Base-by-base conservation (phyloP, 2,113 vertebrate species). In the Chaetops frenatus region DNA sequence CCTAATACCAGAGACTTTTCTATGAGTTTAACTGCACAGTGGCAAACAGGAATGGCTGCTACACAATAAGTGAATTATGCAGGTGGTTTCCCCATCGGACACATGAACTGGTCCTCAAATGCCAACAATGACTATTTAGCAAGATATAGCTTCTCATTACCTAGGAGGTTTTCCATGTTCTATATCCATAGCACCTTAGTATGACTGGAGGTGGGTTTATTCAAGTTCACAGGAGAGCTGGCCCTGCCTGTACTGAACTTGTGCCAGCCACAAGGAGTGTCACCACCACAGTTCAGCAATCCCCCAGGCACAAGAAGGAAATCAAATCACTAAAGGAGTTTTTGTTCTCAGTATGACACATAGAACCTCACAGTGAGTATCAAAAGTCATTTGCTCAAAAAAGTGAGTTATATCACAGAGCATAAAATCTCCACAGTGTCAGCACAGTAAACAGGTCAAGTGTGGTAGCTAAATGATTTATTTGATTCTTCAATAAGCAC, bases 101-200 rank as follows among this genome's bases (percentile, higher is more conserved):
- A 33, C 3, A 1, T 7, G 13, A 86, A 54, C 31, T 36, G n/a
- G 35, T 84, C 40, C 57, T 65, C 58, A 54, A 81, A 87, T 21
- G 23, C 73, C 54, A 91, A 10, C 56, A 51, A 11, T 4, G 45
- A 79, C 44, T 70, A 21, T 54, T 73, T 8, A 90, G 35, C 50
- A 86, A 82, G 31, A 80, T 9, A 7, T 16, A 88, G 40, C 69
- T 81, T 66, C 12, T 54, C 25, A 48, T 29, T 36, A 44, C 50
- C 50, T 38, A 1, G 8, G 3, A 72, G 28, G 40, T 50, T 80
- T 92, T 78, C 82, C 50, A 15, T n/a, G 38, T 35, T 58, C 50
- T 42, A 0, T 42, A 60, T 23, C 28, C 1, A 7, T 27, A 86
- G 64, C 58, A 64, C 2, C 1, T 31, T 11, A 56, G 28, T n/a